These are phyloP conservation scores for Micrasema longulum DNA, from an alignment of 1,140 invertebrate species.

Conservation along the genomic window DNA sequence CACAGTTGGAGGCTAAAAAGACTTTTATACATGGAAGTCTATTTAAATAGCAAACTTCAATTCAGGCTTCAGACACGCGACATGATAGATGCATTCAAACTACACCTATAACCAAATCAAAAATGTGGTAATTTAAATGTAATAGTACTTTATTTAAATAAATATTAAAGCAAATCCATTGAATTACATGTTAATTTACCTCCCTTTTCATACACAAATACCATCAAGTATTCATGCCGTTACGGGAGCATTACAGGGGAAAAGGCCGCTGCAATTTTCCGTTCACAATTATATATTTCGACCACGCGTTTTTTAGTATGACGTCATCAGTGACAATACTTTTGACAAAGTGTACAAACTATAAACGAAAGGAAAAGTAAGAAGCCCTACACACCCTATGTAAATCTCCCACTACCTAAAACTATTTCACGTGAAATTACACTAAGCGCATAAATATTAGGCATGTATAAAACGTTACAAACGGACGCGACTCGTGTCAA, in stretches of 20 bases:
- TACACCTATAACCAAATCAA: neutral
- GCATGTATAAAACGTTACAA: too few species aligned
- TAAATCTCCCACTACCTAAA: too few species aligned
- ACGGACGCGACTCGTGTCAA: too few species aligned
- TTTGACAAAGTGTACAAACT: neutral
- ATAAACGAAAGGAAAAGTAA: too few species aligned
- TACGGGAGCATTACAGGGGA: slow-evolving; percentile 1
- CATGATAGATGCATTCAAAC: too few species aligned
- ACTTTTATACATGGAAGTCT: too few species aligned
- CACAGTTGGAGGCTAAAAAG: too few species aligned
- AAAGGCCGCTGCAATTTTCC: neutral
- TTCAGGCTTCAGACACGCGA: too few species aligned
- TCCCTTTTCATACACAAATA: slow-evolving; percentile 37
- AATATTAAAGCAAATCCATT: neutral
- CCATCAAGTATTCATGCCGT: slow-evolving; percentile 21
- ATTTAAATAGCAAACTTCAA: too few species aligned
- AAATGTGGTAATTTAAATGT: slow-evolving; percentile 2
- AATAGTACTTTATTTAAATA: neutral
- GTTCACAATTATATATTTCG: neutral
- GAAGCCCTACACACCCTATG: too few species aligned
- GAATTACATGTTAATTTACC: neutral
- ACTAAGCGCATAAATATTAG: too few species aligned
- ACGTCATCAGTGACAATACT: neutral
- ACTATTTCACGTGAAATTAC: too few species aligned
- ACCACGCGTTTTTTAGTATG: neutral